phyloP scores from a whole-genome alignment of 1,140 invertebrate genomes.

The Calephelis virginiensis region DNA sequence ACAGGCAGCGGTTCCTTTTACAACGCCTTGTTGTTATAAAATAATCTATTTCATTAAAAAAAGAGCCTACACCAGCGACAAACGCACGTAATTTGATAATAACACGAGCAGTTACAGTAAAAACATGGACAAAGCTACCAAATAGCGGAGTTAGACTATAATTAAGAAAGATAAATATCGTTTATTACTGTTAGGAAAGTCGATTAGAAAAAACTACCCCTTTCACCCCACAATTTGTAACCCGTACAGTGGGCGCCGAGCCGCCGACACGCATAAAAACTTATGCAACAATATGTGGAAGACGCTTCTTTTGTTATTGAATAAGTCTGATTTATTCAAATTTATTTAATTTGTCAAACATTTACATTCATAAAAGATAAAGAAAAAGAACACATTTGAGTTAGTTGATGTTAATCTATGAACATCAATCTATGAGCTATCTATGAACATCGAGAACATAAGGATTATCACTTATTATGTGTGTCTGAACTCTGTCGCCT shows the following conservation, averaged over 20 bases:
- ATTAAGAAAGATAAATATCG: conserved; percentile 79
- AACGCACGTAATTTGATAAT: conserved; percentile 73
- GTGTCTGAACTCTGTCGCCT: too few relatives aligned
- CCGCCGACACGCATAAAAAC: conserved; percentile 67
- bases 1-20: background rate
- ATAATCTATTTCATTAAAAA: conserved; percentile 6
- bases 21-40: background rate
- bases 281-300: conserved; percentile 39
- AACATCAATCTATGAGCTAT: too few relatives aligned
- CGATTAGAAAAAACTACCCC: conserved; percentile 78
- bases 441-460: too few relatives aligned
- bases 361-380: too few relatives aligned
- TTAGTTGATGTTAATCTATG: too few relatives aligned
- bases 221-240: conserved; percentile 78
- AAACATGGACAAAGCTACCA: conserved; percentile 71
- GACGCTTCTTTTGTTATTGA: conserved; percentile 31
- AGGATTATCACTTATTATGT: too few relatives aligned
- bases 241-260: conserved; percentile 71
- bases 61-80: conserved; percentile 46
- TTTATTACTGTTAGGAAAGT: conserved; percentile 78
- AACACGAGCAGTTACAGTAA: conserved; percentile 60
- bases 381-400: too few relatives aligned
- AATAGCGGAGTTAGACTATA: conserved; percentile 72
- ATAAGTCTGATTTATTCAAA: too few relatives aligned
- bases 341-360: background rate